Percentiles rank a stretch among this genome's conserved stretches.
Conservation (phyloP, 2,888 invertebrate genomes). For the Drosophila cognata region DNA sequence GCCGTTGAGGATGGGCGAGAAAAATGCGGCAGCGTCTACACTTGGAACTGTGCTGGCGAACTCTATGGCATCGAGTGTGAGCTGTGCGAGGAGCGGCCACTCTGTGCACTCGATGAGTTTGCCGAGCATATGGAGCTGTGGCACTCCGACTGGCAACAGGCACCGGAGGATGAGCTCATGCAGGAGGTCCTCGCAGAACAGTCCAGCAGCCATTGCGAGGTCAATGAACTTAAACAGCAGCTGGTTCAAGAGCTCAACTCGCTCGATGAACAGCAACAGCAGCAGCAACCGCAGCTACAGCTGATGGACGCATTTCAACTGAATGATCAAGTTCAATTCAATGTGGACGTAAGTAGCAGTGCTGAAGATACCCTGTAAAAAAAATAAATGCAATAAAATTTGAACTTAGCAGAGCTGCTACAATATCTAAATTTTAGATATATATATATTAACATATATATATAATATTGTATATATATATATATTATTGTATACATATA, state of each 20-base stretch:
- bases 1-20: slow-evolving; percentile 47
- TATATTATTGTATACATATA: background rate
- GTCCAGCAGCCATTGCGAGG: slow-evolving; percentile 49
- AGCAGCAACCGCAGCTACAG: slow-evolving; percentile 1
- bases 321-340: slow-evolving; percentile 18
- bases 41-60: slow-evolving; percentile 79
- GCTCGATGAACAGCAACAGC: slow-evolving; percentile 24
- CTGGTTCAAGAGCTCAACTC: slow-evolving; percentile 64
- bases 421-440: background rate
- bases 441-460: background rate
- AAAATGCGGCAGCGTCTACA: slow-evolving; percentile 77
- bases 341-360: slow-evolving; percentile 29
- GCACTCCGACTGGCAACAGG: slow-evolving; percentile 72
- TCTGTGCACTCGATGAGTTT: slow-evolving; percentile 77
- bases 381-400: background rate
- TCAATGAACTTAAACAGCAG: slow-evolving; percentile 69
- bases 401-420: background rate
- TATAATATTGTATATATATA: background rate
- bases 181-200: slow-evolving; percentile 70
- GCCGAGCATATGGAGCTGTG: slow-evolving; percentile 80
- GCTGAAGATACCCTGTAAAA: background rate
- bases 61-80: slow-evolving; percentile 78
- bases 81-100: slow-evolving; percentile 78
- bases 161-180: slow-evolving; percentile 70
- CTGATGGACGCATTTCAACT: slow-evolving; percentile 4